These are phyloP conservation scores for Siniperca knerii DNA, from an alignment of 2,113 vertebrate species.

Conservation along the genomic window DNA sequence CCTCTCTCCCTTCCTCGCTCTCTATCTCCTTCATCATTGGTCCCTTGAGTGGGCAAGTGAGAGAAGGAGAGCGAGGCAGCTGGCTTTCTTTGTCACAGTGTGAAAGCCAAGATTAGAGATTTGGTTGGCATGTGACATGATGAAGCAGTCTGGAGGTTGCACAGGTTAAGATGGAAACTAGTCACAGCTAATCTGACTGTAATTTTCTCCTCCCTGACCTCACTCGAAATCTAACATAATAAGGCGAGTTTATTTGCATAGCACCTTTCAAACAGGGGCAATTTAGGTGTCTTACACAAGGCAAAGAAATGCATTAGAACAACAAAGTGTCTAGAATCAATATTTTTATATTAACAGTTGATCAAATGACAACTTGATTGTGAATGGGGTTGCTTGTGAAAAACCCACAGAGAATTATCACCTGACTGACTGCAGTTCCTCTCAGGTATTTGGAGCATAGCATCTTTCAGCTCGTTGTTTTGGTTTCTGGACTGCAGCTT, in stretches of 20 bases:
- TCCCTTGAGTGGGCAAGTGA: slow-evolving; percentile 40
- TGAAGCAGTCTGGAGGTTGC: slow-evolving; percentile 55
- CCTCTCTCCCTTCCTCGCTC: slow-evolving; percentile 33
- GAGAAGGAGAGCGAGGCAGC: slow-evolving; percentile 30
- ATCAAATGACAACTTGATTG: not conserved
- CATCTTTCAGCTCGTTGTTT: not conserved
- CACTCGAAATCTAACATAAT: not conserved
- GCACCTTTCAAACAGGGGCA: not conserved
- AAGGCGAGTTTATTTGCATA: not conserved
- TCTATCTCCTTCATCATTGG: slow-evolving; percentile 63
- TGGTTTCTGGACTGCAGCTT: not conserved
- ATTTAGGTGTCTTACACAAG: not conserved
- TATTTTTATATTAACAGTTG: not conserved
- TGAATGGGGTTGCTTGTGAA: not conserved
- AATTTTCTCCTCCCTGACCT: slow-evolving; percentile 28
- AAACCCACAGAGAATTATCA: not conserved
- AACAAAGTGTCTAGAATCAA: not conserved
- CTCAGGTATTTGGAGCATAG: not conserved
- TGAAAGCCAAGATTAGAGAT: slow-evolving; percentile 73
- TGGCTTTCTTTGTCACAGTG: slow-evolving; percentile 57
- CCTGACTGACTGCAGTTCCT: not conserved
- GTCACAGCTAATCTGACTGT: slow-evolving; percentile 42
- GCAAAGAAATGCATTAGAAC: not conserved
- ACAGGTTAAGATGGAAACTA: slow-evolving; percentile 57
- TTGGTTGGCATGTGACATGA: slow-evolving; percentile 49